Evolutionary conservation across 2,888 invertebrate species (phyloP).

Genomic region (Drosophila birchii): DNA sequence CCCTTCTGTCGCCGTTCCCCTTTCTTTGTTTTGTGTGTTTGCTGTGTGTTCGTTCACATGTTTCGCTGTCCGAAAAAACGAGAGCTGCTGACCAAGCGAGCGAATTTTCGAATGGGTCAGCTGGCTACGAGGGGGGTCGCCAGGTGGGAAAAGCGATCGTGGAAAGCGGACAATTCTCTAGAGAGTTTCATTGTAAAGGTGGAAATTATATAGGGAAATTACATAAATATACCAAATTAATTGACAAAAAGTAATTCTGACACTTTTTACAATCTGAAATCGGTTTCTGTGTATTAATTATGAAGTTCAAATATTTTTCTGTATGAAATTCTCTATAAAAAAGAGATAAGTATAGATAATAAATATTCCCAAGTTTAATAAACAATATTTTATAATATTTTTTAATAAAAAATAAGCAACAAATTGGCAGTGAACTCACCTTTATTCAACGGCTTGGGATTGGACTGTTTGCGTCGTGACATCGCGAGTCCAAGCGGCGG

Average conservation of each 20-base stretch:
- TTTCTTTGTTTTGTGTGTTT: constrained; percentile 45
- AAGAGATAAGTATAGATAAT: too few species aligned
- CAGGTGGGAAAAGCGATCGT: constrained; percentile 19
- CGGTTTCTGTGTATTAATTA: too few species aligned
- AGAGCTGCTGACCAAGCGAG: constrained; percentile 67
- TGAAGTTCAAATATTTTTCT: too few species aligned
- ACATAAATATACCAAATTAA: too few species aligned
- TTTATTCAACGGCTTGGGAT: constrained; percentile 96
- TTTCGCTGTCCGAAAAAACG: constrained; percentile 46
- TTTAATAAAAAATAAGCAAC: not conserved
- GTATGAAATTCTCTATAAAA: too few species aligned
- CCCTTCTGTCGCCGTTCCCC: constrained; percentile 1
- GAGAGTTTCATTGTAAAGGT: not conserved
- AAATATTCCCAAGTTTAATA: too few species aligned
- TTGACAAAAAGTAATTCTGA: too few species aligned
- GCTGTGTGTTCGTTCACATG: constrained; percentile 69
- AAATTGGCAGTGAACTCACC: constrained; percentile 86
- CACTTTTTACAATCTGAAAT: too few species aligned
- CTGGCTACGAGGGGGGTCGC: constrained; percentile 11
- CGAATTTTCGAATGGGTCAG: constrained; percentile 40
- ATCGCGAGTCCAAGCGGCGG: constrained; percentile 85
- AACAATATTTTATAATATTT: too few species aligned
- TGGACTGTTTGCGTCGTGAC: constrained; percentile 98
- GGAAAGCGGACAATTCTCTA: not conserved
- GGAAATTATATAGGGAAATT: too few species aligned